Evolutionary conservation across 2,888 invertebrate species (phyloP).

Genomic region (Anarsia innoxiella): DNA sequence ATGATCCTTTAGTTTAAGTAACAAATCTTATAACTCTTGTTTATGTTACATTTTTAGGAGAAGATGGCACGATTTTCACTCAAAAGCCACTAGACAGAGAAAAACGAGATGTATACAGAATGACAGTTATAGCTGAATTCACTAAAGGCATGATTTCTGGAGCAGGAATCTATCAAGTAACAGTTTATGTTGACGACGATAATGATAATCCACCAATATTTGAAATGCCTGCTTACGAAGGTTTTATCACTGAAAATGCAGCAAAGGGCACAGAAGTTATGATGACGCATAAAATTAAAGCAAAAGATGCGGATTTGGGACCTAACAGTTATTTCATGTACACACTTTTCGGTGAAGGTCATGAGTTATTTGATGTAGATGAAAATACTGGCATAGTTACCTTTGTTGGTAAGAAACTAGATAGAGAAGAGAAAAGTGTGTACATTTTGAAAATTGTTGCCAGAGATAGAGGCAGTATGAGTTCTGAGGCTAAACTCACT

Average conservation of each 20-base stretch:
- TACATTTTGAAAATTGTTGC: constrained; percentile 84
- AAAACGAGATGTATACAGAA: constrained; percentile 79
- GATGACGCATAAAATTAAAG: constrained; percentile 80
- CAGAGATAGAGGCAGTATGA: constrained; percentile 84
- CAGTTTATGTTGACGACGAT: constrained; percentile 87
- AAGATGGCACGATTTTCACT: constrained; percentile 87
- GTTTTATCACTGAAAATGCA: constrained; percentile 86
- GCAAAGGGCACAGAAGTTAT: constrained; percentile 80
- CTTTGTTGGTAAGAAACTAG: constrained; percentile 77
- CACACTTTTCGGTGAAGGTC: constrained; percentile 83
- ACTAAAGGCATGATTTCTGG: constrained; percentile 80
- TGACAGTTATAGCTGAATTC: constrained; percentile 88
- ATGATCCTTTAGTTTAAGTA: not conserved
- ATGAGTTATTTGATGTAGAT: constrained; percentile 82
- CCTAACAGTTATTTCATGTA: constrained; percentile 81
- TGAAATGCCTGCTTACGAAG: constrained; percentile 81
- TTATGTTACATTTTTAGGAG: constrained; percentile 37
- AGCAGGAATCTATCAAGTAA: constrained; percentile 86
- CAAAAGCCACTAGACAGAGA: constrained; percentile 86
- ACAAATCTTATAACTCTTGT: not conserved
- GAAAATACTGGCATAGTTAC: constrained; percentile 77
- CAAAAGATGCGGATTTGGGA: constrained; percentile 82
- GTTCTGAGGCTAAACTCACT: constrained; percentile 81
- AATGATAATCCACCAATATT: constrained; percentile 92
- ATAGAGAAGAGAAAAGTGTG: constrained; percentile 81